These are phyloP conservation scores for Anolis carolinensis DNA, from an alignment of 2,113 vertebrate species.

Conservation along the genomic window DNA sequence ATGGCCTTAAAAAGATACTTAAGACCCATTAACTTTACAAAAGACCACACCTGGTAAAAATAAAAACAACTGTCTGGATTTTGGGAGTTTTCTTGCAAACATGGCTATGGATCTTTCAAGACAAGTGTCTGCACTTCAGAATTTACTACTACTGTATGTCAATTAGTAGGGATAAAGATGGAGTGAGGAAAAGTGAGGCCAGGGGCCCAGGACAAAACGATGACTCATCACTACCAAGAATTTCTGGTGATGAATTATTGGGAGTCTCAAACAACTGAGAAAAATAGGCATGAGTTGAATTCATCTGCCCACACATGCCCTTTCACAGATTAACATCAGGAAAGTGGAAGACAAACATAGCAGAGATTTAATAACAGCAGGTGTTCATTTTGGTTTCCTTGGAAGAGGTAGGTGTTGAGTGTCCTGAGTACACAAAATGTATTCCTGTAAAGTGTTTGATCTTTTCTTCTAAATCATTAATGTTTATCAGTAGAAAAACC, in stretches of 20 bases:
- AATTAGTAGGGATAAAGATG: neutral
- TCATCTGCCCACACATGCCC: neutral
- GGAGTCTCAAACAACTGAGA: neutral
- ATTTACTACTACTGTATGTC: no score
- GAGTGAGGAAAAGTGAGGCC: neutral
- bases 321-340: neutral
- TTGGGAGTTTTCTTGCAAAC: no score
- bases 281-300: neutral
- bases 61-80: no score
- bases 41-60: no score
- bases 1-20: no score
- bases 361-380: neutral
- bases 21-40: no score
- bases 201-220: neutral
- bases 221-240: neutral
- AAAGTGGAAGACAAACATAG: neutral
- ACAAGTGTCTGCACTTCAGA: no score
- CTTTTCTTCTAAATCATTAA: slow-evolving; percentile 1
- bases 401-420: no score
- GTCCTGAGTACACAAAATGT: neutral
- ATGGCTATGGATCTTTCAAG: no score
- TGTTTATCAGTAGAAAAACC: slow-evolving; percentile 2
- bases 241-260: neutral
- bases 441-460: neutral
- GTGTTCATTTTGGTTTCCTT: neutral